Evolutionary conservation across 2,113 vertebrate genomes (phyloP).

Genomic region (Neolamprologus cancellatus): DNA sequence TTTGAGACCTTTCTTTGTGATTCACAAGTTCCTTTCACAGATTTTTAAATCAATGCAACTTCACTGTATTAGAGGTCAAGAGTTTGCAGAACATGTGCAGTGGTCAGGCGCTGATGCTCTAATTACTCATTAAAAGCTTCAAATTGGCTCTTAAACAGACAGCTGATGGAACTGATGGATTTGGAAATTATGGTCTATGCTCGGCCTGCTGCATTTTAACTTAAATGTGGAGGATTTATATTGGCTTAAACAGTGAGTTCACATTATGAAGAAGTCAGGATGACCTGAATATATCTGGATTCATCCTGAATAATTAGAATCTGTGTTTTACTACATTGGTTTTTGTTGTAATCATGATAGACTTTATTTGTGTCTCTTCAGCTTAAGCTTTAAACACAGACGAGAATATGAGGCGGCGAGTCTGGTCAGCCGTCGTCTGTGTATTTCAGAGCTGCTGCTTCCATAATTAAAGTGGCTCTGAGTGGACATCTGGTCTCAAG

Average conservation of each 20-base stretch:
- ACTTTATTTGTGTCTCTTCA: neutral
- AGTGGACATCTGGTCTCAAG: conserved; percentile 36
- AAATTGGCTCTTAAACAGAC: neutral
- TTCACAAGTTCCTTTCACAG: neutral
- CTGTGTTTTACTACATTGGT: neutral
- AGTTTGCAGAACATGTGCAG: neutral
- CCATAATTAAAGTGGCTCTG: conserved; percentile 13
- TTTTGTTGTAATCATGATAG: neutral
- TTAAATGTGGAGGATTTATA: neutral
- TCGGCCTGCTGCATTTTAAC: neutral
- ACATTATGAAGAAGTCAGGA: neutral
- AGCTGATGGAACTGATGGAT: neutral
- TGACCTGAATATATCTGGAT: neutral
- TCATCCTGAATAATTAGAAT: neutral
- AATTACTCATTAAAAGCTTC: neutral
- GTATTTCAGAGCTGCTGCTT: neutral
- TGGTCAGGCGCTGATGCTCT: neutral
- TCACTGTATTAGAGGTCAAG: neutral
- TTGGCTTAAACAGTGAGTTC: neutral
- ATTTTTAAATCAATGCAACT: neutral
- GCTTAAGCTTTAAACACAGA: neutral
- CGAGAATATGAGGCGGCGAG: neutral
- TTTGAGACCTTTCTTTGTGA: neutral
- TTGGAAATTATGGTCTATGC: neutral
- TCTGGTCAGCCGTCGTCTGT: neutral